Base-by-base conservation (phyloP, 2,888 invertebrate species). In the Ceraclea dissimilis region DNA sequence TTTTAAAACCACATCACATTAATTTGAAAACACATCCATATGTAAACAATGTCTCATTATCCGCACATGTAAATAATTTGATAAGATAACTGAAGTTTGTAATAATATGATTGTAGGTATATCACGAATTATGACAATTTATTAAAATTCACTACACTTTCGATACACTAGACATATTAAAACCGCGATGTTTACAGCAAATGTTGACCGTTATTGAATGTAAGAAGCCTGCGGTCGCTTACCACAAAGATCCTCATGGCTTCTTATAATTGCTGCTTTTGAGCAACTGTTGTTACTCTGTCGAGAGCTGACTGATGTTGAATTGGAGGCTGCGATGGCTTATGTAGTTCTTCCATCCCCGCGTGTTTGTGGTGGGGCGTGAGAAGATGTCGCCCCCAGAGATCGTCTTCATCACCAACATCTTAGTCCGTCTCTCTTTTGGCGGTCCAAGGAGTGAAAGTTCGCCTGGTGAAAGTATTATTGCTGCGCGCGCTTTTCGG, bases 231-330 rank as follows among this genome's bases (percentile, higher is more conserved):
- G 13, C 2, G 47, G 44, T 44, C 21, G 52, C 62, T 62, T 62
- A 62, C 62, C 62, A 62, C 62, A 51, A 62, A 60, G 51, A 60
- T 60, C 60, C 59, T 59, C 62, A 62, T 62, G 60, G 57, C 55
- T 22, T 50, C 51, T 43, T 55, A 52, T 56, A 33, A 33, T 44
- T 34, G 56, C 53, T 57, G 48, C 58, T 58, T 51, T 49, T 51
- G 50, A 58, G 58, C 52, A 55, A 55, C 58, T 31, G 52, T 46
- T 26, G 58, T 55, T 52, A 55, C 58, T 55, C 58, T 58, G 52
- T 54, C 52, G 58, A 55, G 55, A 58, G 58, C 55, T 49, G 55
- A 55, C 52, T 58, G 58, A 58, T 58, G 52, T 52, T 48, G 17
- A n/a, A 20, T 31, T 51, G 49, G 52, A 53, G 48, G 51, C 52